Evolutionary conservation across 1,140 invertebrate genomes (phyloP), one percentile per base, ranked within the genome.

Genomic region (Drosophila athabasca): DNA sequence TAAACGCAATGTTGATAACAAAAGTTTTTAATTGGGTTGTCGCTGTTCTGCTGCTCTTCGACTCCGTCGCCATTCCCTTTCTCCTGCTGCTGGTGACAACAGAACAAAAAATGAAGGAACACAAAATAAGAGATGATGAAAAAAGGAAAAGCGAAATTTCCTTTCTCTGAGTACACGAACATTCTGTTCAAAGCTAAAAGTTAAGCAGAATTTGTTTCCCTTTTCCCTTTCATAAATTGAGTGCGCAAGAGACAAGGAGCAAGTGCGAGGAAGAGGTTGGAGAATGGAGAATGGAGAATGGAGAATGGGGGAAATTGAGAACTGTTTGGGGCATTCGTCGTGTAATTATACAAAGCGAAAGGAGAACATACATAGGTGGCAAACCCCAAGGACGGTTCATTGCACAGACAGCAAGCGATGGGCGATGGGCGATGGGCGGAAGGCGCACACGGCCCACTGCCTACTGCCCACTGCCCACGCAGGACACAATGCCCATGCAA

Each of bases 11-110:
- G 72, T 29, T 57, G 68, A 81, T 77, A 77, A 77, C 67, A 84
- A 84, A 85, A 85, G 77, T 87, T 85, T 84, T 85, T 85, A 85
- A 85, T 87, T 85, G 82, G 81, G 73, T 85, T 74, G 74, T 62
- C 59, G 49, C 62, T 35, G 72, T 35, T 58, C 60, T 51, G 43
- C 60, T 17, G 31, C 54, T 44, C 53, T 55, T 54, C 24, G 15
- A 24, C 41, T 22, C 35, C 35, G 11, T 3, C 9, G 46, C 22
- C 17, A 11, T 5, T 22, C 1, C 46, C 22, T 39, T 9, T 9
- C 51, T 51, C 22, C 13, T 17, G 31, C 70, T 75, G 61, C 50
- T 59, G 70, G 61, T 57, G 71, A 75, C 71, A 75, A 72, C 67
- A 13, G 35, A 52, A 58, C 51, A 46, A 15, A 73, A 48, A 31